Conservation (phyloP, 2,888 invertebrate species). For the Luffia ferchaultella region DNA sequence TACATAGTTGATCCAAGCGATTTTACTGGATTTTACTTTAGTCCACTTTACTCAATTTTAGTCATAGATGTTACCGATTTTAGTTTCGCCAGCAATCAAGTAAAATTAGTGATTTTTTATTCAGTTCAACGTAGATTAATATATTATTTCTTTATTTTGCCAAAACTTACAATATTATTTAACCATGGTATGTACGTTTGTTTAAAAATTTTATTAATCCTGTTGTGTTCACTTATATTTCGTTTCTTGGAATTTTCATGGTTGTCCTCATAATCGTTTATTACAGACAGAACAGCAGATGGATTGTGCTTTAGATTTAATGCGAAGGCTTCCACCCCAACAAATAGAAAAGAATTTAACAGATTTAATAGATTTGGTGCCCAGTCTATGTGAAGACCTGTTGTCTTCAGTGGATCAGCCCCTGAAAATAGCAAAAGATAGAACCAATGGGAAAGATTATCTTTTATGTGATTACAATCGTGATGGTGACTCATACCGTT, state of each 20-base stretch:
- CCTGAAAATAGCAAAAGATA: slow-evolving; percentile 95
- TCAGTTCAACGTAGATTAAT: too few relatives aligned
- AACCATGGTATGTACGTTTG: slow-evolving; percentile 29
- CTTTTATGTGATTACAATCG: slow-evolving; percentile 98
- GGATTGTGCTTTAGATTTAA: slow-evolving; percentile 98
- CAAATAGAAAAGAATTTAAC: slow-evolving; percentile 98
- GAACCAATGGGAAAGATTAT: slow-evolving; percentile 95
- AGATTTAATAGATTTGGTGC: slow-evolving; percentile 97
- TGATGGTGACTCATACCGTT: slow-evolving; percentile 98
- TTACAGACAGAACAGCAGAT: slow-evolving; percentile 93
- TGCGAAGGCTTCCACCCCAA: slow-evolving; percentile 98
- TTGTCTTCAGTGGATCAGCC: slow-evolving; percentile 98
- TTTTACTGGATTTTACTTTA: too few relatives aligned
- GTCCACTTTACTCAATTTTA: too few relatives aligned
- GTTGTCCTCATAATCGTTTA: slow-evolving; percentile 6
- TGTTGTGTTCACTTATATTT: slow-evolving; percentile 58
- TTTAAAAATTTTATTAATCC: slow-evolving; percentile 16
- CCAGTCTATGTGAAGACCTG: slow-evolving; percentile 94
- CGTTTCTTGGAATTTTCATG: slow-evolving; percentile 13
- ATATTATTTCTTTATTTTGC: background rate
- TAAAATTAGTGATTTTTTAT: too few relatives aligned
- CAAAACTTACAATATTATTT: slow-evolving; percentile 11
- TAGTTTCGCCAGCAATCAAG: too few relatives aligned
- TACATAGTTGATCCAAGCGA: too few relatives aligned
- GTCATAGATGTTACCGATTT: too few relatives aligned